These are phyloP conservation scores for Bos indicus DNA, from an alignment of 2,113 vertebrate genomes.

Conservation along the genomic window DNA sequence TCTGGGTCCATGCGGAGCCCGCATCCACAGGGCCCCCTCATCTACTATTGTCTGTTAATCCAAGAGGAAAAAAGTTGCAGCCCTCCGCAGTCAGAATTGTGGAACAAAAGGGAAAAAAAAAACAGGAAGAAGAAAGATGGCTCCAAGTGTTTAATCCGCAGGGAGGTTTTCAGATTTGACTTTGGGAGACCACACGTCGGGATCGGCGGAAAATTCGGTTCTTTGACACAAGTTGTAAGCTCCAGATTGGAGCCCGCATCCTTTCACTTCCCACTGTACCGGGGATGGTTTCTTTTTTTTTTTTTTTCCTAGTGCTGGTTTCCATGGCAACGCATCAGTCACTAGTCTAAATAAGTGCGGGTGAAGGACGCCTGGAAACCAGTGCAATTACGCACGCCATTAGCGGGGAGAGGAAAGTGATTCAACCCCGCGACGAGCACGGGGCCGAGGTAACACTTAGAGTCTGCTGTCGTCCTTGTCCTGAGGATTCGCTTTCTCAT, in stretches of 20 bases:
- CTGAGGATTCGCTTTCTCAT: conserved; percentile 46
- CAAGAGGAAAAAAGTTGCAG: conserved; percentile 16
- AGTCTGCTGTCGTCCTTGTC: conserved; percentile 51
- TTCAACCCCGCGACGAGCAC: conserved; percentile 78
- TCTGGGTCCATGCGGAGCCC: conserved; percentile 28
- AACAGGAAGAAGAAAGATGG: neutral
- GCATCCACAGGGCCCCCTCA: conserved; percentile 25
- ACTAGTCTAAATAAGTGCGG: conserved; percentile 90
- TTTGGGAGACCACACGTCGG: neutral
- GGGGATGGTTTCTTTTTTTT: conserved; percentile 75
- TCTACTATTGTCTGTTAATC: conserved; percentile 25
- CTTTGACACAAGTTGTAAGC: conserved; percentile 76
- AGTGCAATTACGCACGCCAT: conserved; percentile 83
- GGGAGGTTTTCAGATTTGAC: neutral
- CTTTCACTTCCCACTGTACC: conserved; percentile 82
- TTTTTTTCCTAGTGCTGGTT: conserved; percentile 84
- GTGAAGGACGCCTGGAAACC: conserved; percentile 87
- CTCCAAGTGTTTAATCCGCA: neutral
- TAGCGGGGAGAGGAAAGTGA: conserved; percentile 76
- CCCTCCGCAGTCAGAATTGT: neutral
- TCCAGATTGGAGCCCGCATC: conserved; percentile 77
- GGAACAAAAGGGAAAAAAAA: neutral
- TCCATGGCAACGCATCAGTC: conserved; percentile 95
- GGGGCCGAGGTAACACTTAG: conserved; percentile 70
- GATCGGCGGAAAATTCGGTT: conserved; percentile 18